Evolutionary conservation across 2,888 invertebrate species (phyloP).

Genomic region (Drosophila mercatorum): DNA sequence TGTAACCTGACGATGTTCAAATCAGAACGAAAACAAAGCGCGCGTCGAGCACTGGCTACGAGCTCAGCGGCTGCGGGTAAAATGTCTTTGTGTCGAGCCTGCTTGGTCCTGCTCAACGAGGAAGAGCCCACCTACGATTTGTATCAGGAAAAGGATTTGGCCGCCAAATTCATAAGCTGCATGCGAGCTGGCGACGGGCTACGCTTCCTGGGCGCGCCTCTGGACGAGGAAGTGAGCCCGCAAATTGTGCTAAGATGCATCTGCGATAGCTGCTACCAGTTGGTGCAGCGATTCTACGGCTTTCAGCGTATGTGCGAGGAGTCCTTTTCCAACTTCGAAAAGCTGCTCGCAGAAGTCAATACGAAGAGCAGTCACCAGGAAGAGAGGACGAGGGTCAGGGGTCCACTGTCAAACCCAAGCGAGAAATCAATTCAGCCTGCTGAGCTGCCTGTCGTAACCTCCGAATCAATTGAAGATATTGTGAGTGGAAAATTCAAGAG

Average conservation of each 20-base stretch:
- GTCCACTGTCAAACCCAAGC: background rate
- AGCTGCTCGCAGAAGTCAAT: slow-evolving; percentile 49
- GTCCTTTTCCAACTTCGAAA: slow-evolving; percentile 66
- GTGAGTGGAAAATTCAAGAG: slow-evolving; percentile 48
- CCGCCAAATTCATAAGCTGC: slow-evolving; percentile 62
- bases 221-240: slow-evolving; percentile 38
- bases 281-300: slow-evolving; percentile 72
- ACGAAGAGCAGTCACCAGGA: background rate
- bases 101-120: slow-evolving; percentile 53
- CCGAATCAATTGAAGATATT: slow-evolving; percentile 53
- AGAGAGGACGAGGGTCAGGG: background rate
- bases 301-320: slow-evolving; percentile 78
- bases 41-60: slow-evolving; percentile 40
- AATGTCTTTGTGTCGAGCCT: slow-evolving; percentile 67
- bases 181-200: slow-evolving; percentile 26
- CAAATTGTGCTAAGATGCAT: slow-evolving; percentile 66
- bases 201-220: background rate
- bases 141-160: slow-evolving; percentile 58
- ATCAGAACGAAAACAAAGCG: slow-evolving; percentile 45
- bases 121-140: slow-evolving; percentile 54
- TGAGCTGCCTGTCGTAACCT: background rate
- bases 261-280: slow-evolving; percentile 69
- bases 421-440: slow-evolving; percentile 6
- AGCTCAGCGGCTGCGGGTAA: slow-evolving; percentile 5
- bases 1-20: slow-evolving; percentile 49